These are phyloP conservation scores for Propithecus coquereli DNA, from an alignment of 2,113 vertebrate species.

Conservation along the genomic window DNA sequence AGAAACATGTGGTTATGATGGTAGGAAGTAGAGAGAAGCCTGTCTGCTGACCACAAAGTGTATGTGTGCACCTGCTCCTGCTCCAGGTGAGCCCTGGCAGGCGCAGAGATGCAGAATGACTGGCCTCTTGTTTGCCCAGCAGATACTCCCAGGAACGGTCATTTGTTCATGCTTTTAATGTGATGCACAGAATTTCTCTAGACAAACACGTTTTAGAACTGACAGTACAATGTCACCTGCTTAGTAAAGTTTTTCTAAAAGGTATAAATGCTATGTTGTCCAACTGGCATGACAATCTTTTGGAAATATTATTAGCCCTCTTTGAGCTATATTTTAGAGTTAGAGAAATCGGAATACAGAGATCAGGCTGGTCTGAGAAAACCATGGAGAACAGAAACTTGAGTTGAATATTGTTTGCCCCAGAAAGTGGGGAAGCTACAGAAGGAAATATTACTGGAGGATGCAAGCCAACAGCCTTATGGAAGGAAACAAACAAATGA, in stretches of 20 bases:
- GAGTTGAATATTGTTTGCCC: background rate
- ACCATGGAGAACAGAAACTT: background rate
- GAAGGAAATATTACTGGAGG: background rate
- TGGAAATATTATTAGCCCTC: background rate
- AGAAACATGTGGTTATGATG: background rate
- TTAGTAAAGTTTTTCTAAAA: background rate
- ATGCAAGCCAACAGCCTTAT: background rate
- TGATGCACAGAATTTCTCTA: background rate
- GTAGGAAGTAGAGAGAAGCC: background rate
- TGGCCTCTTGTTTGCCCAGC: background rate
- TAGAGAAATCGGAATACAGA: background rate
- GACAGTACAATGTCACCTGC: background rate
- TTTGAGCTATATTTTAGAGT: background rate
- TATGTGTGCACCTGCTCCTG: background rate
- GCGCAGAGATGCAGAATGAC: background rate
- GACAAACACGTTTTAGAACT: background rate
- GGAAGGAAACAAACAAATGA: background rate
- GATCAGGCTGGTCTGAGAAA: background rate
- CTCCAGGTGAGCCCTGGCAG: fast-evolving
- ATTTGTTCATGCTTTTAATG: background rate
- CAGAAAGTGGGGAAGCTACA: background rate
- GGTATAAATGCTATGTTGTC: background rate
- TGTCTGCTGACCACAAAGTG: background rate
- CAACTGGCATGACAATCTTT: background rate
- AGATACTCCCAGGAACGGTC: background rate